A percentile compares a stretch with the other conserved stretches of the same genome.
These are phyloP conservation scores for Podotricha telesiphe DNA, from an alignment of 2,888 invertebrate genomes.

Conservation along the genomic window DNA sequence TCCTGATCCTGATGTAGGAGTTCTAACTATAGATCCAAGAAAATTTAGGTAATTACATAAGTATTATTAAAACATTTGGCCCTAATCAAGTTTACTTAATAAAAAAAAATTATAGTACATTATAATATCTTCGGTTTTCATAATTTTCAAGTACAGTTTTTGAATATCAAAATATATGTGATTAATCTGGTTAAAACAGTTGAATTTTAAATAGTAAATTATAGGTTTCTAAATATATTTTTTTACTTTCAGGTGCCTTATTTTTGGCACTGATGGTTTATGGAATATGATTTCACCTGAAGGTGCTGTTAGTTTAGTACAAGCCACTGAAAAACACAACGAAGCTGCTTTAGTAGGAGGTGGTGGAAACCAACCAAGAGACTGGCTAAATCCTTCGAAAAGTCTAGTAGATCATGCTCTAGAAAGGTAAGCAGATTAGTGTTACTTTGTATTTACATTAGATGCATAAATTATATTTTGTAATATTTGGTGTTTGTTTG, in stretches of 20 bases:
- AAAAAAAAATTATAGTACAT: too few species aligned
- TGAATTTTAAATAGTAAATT: too few species aligned
- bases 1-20: conserved; percentile 97
- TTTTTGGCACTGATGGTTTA: conserved; percentile 97
- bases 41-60: conserved; percentile 81
- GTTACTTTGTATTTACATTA: too few species aligned
- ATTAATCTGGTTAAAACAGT: too few species aligned
- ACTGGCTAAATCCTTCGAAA: conserved; percentile 96
- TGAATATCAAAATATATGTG: not conserved
- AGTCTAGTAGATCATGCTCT: conserved; percentile 91
- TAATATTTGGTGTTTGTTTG: too few species aligned
- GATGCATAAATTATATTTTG: not conserved
- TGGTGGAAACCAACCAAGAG: conserved; percentile 69
- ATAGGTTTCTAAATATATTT: not conserved
- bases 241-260: conserved; percentile 87
- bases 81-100: too few species aligned
- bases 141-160: too few species aligned
- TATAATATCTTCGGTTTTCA: too few species aligned
- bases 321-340: conserved; percentile 91
- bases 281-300: conserved; percentile 97
- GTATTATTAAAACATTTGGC: too few species aligned
- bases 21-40: conserved; percentile 90
- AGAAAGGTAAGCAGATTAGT: conserved; percentile 75
- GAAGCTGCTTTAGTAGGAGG: conserved; percentile 85
- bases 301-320: conserved; percentile 92